Evolutionary conservation across 2,888 invertebrate species (phyloP).

Genomic region (Choristoneura rosaceana): DNA sequence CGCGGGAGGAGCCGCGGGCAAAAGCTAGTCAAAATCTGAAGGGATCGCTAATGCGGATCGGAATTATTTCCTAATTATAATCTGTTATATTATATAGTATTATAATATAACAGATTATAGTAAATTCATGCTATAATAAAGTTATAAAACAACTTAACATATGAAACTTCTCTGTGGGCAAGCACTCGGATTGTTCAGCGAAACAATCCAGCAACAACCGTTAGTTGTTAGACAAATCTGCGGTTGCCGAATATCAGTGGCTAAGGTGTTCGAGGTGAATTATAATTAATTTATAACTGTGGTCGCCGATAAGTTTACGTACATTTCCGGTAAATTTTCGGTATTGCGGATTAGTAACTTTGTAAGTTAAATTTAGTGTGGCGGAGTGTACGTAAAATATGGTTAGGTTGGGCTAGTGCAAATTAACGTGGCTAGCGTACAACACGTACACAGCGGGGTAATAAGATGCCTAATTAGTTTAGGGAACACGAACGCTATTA

Average conservation of each 20-base stretch:
- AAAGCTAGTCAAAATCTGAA: no score
- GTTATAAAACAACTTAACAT: conserved; percentile 6
- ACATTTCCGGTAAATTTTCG: conserved; percentile 42
- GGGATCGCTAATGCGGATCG: no score
- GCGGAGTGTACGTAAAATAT: conserved; percentile 27
- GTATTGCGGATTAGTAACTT: conserved; percentile 43
- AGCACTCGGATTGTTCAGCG: conserved; percentile 56
- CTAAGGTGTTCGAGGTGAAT: conserved; percentile 51
- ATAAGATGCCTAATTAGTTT: conserved; percentile 36
- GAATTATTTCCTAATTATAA: no score
- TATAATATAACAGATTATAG: no score
- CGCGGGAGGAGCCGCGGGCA: no score
- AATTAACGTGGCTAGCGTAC: conserved; percentile 18
- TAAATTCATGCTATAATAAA: background rate
- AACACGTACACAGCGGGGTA: conserved; percentile 25
- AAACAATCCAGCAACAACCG: conserved; percentile 65
- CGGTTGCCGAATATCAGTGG: conserved; percentile 48
- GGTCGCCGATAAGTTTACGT: conserved; percentile 49
- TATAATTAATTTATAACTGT: conserved; percentile 68
- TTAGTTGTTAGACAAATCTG: conserved; percentile 51
- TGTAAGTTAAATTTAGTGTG: conserved; percentile 38
- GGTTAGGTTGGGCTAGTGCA: conserved; percentile 20
- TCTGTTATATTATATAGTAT: no score
- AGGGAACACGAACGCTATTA: conserved; percentile 16
- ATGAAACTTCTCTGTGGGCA: conserved; percentile 49